Percentiles rank a stretch among this genome's conserved stretches.
Conservation (phyloP, 2,113 vertebrate species). For the Tyrannus savana region DNA sequence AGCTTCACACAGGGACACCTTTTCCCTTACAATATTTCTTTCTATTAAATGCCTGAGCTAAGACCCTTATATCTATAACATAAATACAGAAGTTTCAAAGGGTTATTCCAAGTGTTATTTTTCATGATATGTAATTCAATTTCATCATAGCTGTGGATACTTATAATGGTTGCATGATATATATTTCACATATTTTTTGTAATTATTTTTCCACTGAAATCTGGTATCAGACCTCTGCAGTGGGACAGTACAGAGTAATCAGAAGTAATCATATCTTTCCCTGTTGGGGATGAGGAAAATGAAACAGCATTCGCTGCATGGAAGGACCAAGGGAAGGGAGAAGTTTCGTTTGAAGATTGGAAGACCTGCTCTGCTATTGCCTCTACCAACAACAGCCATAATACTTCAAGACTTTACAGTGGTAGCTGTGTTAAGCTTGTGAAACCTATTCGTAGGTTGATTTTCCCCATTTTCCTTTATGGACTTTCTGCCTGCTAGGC, state of each 20-base stretch:
- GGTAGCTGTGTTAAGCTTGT: no score
- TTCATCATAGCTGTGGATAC: neutral
- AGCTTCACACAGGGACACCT: neutral
- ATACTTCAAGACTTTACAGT: no score
- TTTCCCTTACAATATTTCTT: neutral
- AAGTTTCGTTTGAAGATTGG: no score
- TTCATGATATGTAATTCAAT: conserved; percentile 4
- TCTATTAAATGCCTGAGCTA: neutral
- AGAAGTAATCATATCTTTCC: conserved; percentile 30
- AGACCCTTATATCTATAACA: neutral
- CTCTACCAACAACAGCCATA: no score
- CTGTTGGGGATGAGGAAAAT: no score
- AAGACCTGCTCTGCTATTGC: no score
- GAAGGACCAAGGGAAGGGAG: no score
- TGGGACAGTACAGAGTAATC: conserved; percentile 15
- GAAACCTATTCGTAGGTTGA: no score
- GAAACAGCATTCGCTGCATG: no score
- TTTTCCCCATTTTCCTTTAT: no score
- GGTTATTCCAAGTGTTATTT: neutral
- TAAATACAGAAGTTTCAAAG: conserved; percentile 4
- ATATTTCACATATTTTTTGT: neutral
- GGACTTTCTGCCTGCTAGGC: no score
- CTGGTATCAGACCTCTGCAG: neutral
- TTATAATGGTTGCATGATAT: neutral
- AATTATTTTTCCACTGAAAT: conserved; percentile 20